phyloP scores from a whole-genome alignment of 2,888 invertebrate species.

The Athalia rosae region DNA sequence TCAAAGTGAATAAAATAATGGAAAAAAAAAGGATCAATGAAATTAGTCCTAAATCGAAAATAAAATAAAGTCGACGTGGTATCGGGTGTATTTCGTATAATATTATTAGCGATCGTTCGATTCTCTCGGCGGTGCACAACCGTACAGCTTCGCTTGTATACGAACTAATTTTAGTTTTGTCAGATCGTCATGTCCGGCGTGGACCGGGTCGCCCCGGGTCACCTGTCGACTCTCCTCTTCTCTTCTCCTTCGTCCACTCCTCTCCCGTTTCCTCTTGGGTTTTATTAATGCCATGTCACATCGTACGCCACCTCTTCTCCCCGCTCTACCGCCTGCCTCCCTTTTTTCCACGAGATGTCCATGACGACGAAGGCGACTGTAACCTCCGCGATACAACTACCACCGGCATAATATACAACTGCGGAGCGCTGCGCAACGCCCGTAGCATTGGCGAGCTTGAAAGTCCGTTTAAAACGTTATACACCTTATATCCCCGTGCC shows the following conservation, averaged over 20 bases:
- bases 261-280: slow-evolving; percentile 47
- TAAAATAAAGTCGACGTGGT: too few relatives aligned
- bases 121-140: slow-evolving; percentile 28
- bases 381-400: slow-evolving; percentile 31
- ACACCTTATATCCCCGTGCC: too few relatives aligned
- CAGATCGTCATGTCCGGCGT: slow-evolving; percentile 50
- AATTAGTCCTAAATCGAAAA: too few relatives aligned
- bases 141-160: slow-evolving; percentile 55
- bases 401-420: background rate
- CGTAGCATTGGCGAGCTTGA: slow-evolving; percentile 35
- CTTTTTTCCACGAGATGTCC: slow-evolving; percentile 4
- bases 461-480: slow-evolving; percentile 18
- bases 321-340: slow-evolving; percentile 46
- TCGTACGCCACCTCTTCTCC: slow-evolving; percentile 48
- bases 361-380: background rate
- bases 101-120: slow-evolving; percentile 13
- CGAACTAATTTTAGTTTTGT: slow-evolving; percentile 58
- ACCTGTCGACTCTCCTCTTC: slow-evolving; percentile 45
- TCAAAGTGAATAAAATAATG: too few relatives aligned
- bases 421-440: background rate
- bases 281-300: slow-evolving; percentile 61
- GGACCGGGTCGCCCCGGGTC: slow-evolving; percentile 47
- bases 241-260: slow-evolving; percentile 45
- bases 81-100: too few relatives aligned
- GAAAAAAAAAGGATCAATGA: too few relatives aligned